These are phyloP conservation scores for Psilopogon haemacephalus DNA, from an alignment of 2,113 vertebrate species.

Conservation along the genomic window DNA sequence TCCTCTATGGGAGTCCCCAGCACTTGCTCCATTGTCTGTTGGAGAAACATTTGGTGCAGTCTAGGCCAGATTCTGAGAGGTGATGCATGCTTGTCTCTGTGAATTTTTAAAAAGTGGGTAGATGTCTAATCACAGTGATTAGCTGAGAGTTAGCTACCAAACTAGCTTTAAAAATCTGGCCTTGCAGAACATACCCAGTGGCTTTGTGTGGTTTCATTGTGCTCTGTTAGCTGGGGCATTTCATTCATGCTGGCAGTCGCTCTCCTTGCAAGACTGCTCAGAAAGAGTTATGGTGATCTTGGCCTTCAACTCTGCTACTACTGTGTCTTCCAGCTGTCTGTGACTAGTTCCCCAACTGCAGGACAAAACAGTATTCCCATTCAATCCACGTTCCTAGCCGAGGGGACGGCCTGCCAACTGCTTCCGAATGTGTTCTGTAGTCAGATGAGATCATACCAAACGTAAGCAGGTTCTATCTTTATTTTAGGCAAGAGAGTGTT, in stretches of 20 bases:
- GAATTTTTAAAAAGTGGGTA: neutral
- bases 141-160: neutral
- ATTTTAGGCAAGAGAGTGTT: slow-evolving; percentile 39
- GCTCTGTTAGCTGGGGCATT: neutral
- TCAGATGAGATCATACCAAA: slow-evolving; percentile 39
- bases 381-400: neutral
- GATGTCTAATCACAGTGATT: neutral
- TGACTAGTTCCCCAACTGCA: slow-evolving; percentile 1
- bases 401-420: neutral
- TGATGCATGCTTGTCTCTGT: neutral
- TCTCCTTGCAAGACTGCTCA: neutral
- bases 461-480: slow-evolving; percentile 29
- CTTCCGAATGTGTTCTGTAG: slow-evolving; percentile 4
- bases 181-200: neutral
- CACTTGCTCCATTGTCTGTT: rapidly evolving
- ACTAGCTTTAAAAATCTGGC: neutral
- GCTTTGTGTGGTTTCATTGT: neutral
- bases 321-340: neutral
- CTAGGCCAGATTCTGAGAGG: neutral
- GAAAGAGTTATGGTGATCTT: neutral
- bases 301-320: neutral
- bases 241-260: neutral
- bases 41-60: rapidly evolving
- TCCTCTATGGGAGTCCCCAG: neutral
- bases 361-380: neutral